Evolutionary conservation across 1,140 invertebrate species (phyloP).

Genomic region (Magallana ariakensis): DNA sequence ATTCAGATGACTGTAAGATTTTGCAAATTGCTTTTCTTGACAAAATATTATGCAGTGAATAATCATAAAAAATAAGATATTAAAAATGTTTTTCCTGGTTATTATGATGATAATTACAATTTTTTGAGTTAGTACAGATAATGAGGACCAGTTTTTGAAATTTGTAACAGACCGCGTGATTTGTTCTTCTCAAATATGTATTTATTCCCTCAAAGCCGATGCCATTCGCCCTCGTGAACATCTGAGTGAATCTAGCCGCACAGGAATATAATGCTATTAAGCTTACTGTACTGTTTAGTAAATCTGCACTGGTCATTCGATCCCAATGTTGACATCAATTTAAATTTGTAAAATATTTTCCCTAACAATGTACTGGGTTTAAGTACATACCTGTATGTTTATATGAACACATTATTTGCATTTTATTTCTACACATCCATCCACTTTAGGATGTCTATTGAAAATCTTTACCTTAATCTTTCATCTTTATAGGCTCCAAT

Average conservation of each 20-base stretch:
- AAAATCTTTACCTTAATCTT: no score
- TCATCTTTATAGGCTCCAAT: no score
- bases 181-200: background rate
- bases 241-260: background rate
- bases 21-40: background rate
- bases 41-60: background rate
- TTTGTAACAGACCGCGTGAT: background rate
- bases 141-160: background rate
- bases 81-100: background rate
- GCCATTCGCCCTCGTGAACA: background rate
- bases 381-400: background rate
- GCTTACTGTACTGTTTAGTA: no score
- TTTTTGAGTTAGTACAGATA: background rate
- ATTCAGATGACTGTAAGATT: background rate
- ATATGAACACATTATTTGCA: no score
- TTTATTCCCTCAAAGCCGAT: background rate
- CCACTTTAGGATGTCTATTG: no score
- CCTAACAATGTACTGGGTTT: background rate
- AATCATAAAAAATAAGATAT: background rate
- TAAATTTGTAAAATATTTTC: no score
- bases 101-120: conserved; percentile 17
- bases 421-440: no score
- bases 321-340: background rate
- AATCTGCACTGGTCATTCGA: background rate
- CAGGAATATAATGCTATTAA: no score